These are phyloP conservation scores for Thunnus albacares DNA, from an alignment of 2,797 vertebrate genomes.

Conservation along the genomic window DNA sequence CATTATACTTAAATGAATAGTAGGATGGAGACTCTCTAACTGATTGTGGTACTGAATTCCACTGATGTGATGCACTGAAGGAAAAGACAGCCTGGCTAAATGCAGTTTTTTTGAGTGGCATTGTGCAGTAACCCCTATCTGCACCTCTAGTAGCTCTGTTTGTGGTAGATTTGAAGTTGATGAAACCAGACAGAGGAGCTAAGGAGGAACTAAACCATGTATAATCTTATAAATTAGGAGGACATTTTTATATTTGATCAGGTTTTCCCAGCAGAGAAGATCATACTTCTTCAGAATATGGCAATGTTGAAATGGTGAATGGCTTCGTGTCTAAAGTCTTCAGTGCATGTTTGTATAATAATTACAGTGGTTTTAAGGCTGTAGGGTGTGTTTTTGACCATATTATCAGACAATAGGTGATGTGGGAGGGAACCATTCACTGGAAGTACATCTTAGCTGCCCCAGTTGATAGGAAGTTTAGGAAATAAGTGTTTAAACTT, in stretches of 20 bases:
- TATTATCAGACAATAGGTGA: too few relatives aligned
- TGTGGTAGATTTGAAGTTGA: conserved; percentile 11
- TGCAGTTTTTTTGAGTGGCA: not conserved
- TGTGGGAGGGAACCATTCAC: too few relatives aligned
- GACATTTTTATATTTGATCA: not conserved
- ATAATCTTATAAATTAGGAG: conserved; percentile 20
- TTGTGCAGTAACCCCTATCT: not conserved
- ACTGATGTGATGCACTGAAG: conserved; percentile 4
- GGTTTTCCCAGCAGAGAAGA: conserved; percentile 4
- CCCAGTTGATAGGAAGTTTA: too few relatives aligned
- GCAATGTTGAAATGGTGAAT: too few relatives aligned
- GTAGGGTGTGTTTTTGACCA: too few relatives aligned
- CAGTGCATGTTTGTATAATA: too few relatives aligned
- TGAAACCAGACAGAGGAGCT: conserved; percentile 19
- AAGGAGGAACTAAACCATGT: not conserved
- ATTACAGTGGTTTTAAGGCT: too few relatives aligned
- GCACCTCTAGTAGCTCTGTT: conserved; percentile 10
- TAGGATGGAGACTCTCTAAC: too few relatives aligned
- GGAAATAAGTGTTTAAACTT: too few relatives aligned
- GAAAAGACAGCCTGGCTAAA: not conserved
- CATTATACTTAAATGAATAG: too few relatives aligned
- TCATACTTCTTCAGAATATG: not conserved
- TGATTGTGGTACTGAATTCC: not conserved
- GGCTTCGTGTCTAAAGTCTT: too few relatives aligned
- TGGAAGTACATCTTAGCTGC: too few relatives aligned